Base-by-base conservation (phyloP, 2,113 vertebrate genomes). In the Pristiophorus japonicus region DNA sequence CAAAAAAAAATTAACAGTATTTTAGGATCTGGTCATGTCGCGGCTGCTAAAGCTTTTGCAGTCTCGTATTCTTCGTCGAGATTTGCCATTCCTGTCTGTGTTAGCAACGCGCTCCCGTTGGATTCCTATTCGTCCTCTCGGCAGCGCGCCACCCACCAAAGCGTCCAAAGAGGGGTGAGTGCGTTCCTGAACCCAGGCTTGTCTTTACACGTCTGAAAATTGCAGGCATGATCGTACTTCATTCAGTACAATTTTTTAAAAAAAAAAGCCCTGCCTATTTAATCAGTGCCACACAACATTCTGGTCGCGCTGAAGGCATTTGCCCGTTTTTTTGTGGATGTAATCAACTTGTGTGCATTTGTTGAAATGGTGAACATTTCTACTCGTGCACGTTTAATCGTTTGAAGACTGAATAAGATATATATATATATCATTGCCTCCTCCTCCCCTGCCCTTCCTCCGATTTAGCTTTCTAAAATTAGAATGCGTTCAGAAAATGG, bases 161-260 rank as follows among this genome's bases (percentile, higher is more conserved):
- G 88, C 96, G 0, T 62, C 81, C 59, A 96, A 96, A 20, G 94
- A 97, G 3, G 96, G 97, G 97, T 97, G 96, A 97, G 97, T 70
- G 75, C 45, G 85, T 81, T 62, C 62, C 67, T 18, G 27, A 59
- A 55, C 30, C 30, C 45, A 42, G 24, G 20, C 0, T 0, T 16
- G 62, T 88, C 20, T 11, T 0, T 16, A 38, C 59, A 42, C 4
- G 0, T 73, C 45, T 81, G 70, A 18, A 47, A 73, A 10, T 87
- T 51, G 42, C 1, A 45, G 20, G 6, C 14, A 3, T 45, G 81
- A 85, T 85, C 81, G 47, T 51, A 11, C 10, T 85, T n/a, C 22
- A 22, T 27, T 59, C 78, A 0, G 51, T 59, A 55, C 30, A 59
- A 90, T n/a, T n/a, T n/a, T n/a, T n/a, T n/a, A 62, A 62, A 59